phyloP scores from a whole-genome alignment of 1,140 invertebrate species.

The Archivesica marissinica region DNA sequence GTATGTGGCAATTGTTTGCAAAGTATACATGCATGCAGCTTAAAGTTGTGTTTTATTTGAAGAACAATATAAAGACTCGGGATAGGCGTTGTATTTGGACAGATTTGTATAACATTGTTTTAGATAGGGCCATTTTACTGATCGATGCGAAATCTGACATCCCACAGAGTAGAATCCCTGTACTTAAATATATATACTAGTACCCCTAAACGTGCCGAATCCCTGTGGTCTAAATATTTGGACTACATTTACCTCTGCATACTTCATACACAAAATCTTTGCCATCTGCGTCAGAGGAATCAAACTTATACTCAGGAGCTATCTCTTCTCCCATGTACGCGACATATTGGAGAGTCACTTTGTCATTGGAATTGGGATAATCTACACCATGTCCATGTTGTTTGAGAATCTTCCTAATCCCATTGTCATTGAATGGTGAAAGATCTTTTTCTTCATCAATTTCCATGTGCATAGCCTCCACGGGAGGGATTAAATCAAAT shows the following conservation, averaged over 20 bases:
- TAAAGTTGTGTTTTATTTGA: no score
- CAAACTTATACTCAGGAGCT: constrained; percentile 21
- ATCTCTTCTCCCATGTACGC: constrained; percentile 43
- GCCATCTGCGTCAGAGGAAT: constrained; percentile 25
- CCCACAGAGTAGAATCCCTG: no score
- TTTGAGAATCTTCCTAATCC: constrained; percentile 34
- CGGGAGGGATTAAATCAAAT: not conserved
- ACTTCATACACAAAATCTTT: constrained; percentile 38
- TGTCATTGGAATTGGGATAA: constrained; percentile 24
- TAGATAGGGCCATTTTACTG: no score
- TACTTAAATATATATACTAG: no score
- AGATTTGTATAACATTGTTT: no score
- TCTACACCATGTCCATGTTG: constrained; percentile 26
- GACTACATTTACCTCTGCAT: constrained; percentile 29
- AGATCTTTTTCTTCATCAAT: constrained; percentile 8
- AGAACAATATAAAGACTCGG: no score
- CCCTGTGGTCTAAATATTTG: no score
- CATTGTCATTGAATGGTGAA: not conserved
- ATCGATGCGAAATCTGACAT: no score
- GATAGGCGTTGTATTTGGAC: no score
- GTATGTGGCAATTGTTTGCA: no score
- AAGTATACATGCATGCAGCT: no score
- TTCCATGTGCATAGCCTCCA: not conserved
- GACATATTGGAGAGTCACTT: constrained; percentile 7
- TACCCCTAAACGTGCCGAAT: no score